Conservation (phyloP, 2,113 vertebrate species). For the Cochlearius cochlearius region DNA sequence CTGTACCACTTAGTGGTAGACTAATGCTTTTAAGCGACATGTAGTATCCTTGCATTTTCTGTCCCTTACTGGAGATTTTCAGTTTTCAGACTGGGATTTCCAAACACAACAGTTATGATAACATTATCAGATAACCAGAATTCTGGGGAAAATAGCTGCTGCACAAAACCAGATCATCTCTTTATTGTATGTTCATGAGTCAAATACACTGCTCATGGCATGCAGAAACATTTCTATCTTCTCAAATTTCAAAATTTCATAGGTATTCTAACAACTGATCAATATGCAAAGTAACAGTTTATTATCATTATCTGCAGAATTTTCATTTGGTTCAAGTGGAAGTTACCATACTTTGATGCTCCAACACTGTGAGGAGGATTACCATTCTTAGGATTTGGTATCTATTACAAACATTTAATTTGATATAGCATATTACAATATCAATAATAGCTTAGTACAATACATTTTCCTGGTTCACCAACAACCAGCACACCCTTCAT, state of each 20-base stretch:
- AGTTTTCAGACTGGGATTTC: background rate
- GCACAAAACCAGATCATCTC: background rate
- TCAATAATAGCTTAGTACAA: background rate
- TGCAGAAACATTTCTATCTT: background rate
- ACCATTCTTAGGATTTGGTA: background rate
- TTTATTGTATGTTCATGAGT: background rate
- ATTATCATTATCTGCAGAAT: background rate
- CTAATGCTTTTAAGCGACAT: background rate
- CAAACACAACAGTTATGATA: background rate
- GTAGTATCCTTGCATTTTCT: background rate
- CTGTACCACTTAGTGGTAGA: background rate
- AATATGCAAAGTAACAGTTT: background rate
- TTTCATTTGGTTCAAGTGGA: background rate
- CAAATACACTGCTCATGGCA: background rate
- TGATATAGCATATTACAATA: background rate
- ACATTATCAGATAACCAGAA: background rate
- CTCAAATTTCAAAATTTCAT: background rate
- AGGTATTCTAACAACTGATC: background rate
- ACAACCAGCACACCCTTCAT: background rate
- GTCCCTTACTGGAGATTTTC: background rate
- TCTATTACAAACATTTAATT: background rate
- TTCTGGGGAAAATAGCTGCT: background rate
- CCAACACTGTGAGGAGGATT: background rate
- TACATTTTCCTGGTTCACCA: background rate
- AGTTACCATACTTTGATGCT: background rate